A percentile compares a stretch with the other conserved stretches of the same genome.
Evolutionary conservation across 2,888 invertebrate species (phyloP).

Genomic region (Perizoma affinitatum): DNA sequence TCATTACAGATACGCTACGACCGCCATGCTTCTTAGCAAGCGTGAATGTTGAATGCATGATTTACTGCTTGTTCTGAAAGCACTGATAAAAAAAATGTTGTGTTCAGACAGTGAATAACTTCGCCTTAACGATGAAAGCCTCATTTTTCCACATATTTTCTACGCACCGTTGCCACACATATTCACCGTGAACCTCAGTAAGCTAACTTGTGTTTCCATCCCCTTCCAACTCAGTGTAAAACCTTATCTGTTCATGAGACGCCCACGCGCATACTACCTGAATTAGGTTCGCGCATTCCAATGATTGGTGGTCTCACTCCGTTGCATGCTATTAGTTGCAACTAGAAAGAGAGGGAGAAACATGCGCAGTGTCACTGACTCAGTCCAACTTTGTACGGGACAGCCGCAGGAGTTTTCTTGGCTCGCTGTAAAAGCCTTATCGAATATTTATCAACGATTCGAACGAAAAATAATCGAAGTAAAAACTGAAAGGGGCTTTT

Average conservation of each 20-base stretch:
- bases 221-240: slow-evolving; percentile 50
- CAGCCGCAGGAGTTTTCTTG: slow-evolving; percentile 49
- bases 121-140: slow-evolving; percentile 75
- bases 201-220: slow-evolving; percentile 53
- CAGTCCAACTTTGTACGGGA: slow-evolving; percentile 66
- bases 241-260: slow-evolving; percentile 53
- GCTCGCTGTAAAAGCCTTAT: slow-evolving; percentile 42
- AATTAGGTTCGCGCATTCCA: slow-evolving; percentile 71
- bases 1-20: too few relatives aligned
- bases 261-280: slow-evolving; percentile 58
- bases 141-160: slow-evolving; percentile 73
- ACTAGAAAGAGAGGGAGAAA: slow-evolving; percentile 60
- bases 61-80: too few relatives aligned
- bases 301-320: slow-evolving; percentile 58
- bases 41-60: too few relatives aligned
- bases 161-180: slow-evolving; percentile 63
- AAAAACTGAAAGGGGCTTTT: slow-evolving; percentile 51
- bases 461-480: slow-evolving; percentile 65
- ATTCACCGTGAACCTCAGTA: slow-evolving; percentile 66
- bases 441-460: slow-evolving; percentile 48
- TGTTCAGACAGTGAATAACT: slow-evolving; percentile 21
- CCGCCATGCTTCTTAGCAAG: too few relatives aligned
- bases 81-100: neutral
- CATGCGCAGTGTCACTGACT: slow-evolving; percentile 81
- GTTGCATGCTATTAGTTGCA: slow-evolving; percentile 32